These are phyloP conservation scores for Cassiopea xamachana DNA, from an alignment of 30 jellyfish, hydroid and myxozoan genomes.

Conservation along the genomic window DNA sequence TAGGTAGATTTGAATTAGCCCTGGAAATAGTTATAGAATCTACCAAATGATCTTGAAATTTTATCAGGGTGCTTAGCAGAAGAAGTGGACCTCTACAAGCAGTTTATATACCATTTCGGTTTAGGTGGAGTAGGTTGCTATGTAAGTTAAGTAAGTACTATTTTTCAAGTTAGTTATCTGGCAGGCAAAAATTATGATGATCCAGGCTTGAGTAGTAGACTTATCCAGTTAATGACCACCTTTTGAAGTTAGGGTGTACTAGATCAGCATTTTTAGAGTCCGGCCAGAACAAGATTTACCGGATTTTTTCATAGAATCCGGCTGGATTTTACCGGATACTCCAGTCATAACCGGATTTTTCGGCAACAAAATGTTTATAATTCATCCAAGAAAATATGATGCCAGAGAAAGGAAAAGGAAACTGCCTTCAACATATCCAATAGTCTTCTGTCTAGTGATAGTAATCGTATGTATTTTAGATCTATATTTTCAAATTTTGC, in stretches of 20 bases:
- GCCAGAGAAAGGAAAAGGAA: neutral
- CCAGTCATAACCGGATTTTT: neutral
- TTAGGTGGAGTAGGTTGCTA: too few relatives aligned
- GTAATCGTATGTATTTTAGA: neutral
- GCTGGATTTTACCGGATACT: neutral
- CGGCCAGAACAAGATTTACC: constrained; percentile 5
- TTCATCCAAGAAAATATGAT: neutral
- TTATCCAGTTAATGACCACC: neutral
- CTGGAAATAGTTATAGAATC: too few relatives aligned
- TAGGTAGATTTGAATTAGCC: too few relatives aligned
- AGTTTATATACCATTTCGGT: too few relatives aligned
- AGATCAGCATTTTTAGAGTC: neutral
- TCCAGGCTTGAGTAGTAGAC: too few relatives aligned
- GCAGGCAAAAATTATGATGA: too few relatives aligned
- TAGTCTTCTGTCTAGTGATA: neutral
- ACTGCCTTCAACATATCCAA: neutral
- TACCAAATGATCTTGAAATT: too few relatives aligned
- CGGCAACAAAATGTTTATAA: neutral
- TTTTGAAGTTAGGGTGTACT: neutral
- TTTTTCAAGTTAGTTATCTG: too few relatives aligned
- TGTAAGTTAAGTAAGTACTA: too few relatives aligned
- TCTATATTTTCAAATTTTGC: neutral
- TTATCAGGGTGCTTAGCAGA: too few relatives aligned
- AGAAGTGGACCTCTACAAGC: too few relatives aligned
- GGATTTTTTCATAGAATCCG: constrained; percentile 1